phyloP scores from a whole-genome alignment of 2,888 invertebrate genomes.

The Archips crataeganus region DNA sequence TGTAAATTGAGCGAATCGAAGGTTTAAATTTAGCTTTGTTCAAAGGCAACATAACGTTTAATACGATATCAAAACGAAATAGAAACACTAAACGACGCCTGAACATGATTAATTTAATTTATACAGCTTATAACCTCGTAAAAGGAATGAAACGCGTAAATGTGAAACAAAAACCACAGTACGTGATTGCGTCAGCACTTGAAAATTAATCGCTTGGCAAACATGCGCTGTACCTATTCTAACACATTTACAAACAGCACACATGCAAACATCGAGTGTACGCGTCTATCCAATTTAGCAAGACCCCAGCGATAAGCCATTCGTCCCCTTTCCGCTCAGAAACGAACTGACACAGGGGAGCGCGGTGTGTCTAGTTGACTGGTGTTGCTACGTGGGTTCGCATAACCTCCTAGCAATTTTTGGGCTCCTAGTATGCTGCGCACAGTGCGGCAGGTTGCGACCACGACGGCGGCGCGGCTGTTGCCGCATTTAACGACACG shows the following conservation, averaged over 20 bases:
- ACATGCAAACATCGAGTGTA: conserved; percentile 26
- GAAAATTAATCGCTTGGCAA: conserved; percentile 40
- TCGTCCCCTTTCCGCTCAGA: not conserved
- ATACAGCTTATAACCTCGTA: conserved; percentile 26
- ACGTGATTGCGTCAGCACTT: conserved; percentile 43
- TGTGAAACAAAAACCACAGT: conserved; percentile 41
- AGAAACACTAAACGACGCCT: not conserved
- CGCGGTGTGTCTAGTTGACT: conserved; percentile 49
- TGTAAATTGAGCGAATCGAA: too few species aligned
- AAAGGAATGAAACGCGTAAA: conserved; percentile 39
- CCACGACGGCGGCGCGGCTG: conserved; percentile 56
- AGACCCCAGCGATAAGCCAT: conserved; percentile 40
- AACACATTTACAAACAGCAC: conserved; percentile 35
- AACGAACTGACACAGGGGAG: conserved; percentile 36
- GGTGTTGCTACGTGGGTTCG: conserved; percentile 44
- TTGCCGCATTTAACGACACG: conserved; percentile 44
- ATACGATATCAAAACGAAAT: not conserved
- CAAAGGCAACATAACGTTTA: not conserved
- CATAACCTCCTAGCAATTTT: conserved; percentile 53
- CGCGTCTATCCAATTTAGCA: conserved; percentile 49
- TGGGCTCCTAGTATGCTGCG: conserved; percentile 78
- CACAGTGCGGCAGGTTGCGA: conserved; percentile 74
- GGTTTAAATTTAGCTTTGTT: not conserved
- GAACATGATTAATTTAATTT: conserved; percentile 22
- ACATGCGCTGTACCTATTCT: conserved; percentile 41